Percentiles rank a stretch among this genome's conserved stretches.
These are phyloP conservation scores for Syngnathus typhle DNA, from an alignment of 2,113 vertebrate genomes.

Conservation along the genomic window DNA sequence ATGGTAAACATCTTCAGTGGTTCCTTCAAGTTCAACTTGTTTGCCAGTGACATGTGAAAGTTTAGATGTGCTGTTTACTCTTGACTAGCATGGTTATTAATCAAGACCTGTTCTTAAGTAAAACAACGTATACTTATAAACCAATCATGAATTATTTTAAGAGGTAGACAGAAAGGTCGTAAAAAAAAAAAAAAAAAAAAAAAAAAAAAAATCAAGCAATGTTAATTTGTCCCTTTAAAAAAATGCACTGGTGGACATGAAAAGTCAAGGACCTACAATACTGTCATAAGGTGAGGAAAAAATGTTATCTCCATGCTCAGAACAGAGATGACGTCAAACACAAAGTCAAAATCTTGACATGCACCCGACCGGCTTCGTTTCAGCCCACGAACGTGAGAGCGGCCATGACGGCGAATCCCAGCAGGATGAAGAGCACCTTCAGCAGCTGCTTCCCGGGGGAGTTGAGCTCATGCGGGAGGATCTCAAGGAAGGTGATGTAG, in stretches of 20 bases:
- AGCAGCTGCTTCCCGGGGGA: slow-evolving; percentile 72
- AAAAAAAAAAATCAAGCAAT: background rate
- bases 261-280: background rate
- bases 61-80: background rate
- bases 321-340: background rate
- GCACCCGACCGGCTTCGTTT: slow-evolving; percentile 19
- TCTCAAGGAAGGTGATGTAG: slow-evolving; percentile 88
- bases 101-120: background rate
- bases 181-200: slow-evolving; percentile 31
- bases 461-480: slow-evolving; percentile 82
- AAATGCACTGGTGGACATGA: background rate
- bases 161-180: slow-evolving; percentile 5
- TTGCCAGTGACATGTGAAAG: background rate
- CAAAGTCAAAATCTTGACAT: background rate
- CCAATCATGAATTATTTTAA: background rate
- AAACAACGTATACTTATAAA: background rate
- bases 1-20: slow-evolving; percentile 8
- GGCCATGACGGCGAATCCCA: slow-evolving; percentile 83
- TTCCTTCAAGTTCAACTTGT: slow-evolving; percentile 19
- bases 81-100: background rate
- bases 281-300: background rate
- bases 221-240: slow-evolving; percentile 5
- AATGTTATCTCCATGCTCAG: background rate
- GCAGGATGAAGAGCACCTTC: slow-evolving; percentile 78
- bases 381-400: slow-evolving; percentile 75